Conservation (phyloP, 1,140 invertebrate species). For the Penaeus japonicus region DNA sequence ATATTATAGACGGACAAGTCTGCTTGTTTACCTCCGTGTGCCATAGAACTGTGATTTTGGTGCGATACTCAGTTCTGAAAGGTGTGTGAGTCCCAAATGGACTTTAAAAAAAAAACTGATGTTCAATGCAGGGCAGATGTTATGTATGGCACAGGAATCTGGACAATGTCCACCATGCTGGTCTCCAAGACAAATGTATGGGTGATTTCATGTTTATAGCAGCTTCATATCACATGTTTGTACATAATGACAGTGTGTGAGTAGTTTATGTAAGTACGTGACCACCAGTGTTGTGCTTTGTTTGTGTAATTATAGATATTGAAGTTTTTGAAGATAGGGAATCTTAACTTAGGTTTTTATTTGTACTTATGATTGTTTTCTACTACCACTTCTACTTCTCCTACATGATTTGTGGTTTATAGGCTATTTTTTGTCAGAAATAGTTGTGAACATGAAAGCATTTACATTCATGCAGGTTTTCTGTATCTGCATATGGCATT, state of each 20-base stretch:
- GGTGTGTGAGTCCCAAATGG: background rate
- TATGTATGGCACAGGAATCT: constrained; percentile 42
- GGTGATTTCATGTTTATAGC: constrained; percentile 46
- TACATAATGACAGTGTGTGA: constrained; percentile 51
- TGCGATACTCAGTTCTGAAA: constrained; percentile 24
- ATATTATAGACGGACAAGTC: constrained; percentile 27
- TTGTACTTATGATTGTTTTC: constrained; percentile 55
- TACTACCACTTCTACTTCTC: constrained; percentile 25
- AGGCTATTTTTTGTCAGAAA: constrained; percentile 43
- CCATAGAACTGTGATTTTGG: constrained; percentile 53
- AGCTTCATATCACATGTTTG: constrained; percentile 56
- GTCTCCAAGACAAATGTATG: constrained; percentile 48
- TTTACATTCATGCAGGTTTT: constrained; percentile 45
- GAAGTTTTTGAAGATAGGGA: constrained; percentile 50
- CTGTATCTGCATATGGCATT: constrained; percentile 47
- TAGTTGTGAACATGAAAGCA: constrained; percentile 53
- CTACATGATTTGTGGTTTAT: constrained; percentile 47
- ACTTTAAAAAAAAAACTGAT: constrained; percentile 3
- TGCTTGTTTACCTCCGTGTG: constrained; percentile 41
- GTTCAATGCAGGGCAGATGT: constrained; percentile 21
- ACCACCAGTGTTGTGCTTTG: constrained; percentile 54
- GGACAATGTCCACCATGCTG: constrained; percentile 19
- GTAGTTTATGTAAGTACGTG: constrained; percentile 52
- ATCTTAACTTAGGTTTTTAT: constrained; percentile 46
- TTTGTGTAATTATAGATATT: constrained; percentile 55